Base-by-base conservation (phyloP, 2,113 vertebrate species). In the Pyxicephalus adspersus region DNA sequence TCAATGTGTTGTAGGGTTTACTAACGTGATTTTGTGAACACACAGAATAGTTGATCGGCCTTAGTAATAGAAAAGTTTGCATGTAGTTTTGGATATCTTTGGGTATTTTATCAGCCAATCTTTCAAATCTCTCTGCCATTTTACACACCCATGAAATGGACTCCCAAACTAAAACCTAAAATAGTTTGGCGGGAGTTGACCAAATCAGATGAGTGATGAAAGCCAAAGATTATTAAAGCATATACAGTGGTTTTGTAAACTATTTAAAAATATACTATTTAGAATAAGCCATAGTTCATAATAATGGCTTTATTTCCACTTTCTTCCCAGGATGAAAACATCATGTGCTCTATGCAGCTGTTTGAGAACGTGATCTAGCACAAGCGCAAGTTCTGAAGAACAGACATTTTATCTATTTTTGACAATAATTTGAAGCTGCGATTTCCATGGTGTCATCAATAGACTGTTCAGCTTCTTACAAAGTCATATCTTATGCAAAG, bases 341-440 rank as follows among this genome's bases (percentile, higher is more conserved):
- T 99, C 91, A 99, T 99, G 98, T 90, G 93, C 89, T 99, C 98
- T 85, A 98, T 99, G 98, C 96, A 98, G 90, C 96, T 99, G 88
- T 99, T 99, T 88, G 98, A 99, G 93, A 98, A 98, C 18, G 94
- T 99, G 87, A 98, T 99, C 90, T 99, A 96, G 94, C 90, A 85
- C 90, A 84, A 77, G 76, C 25, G 63, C 58, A 78, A 86, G 68
- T 16, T 84, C 83, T 84, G 84, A 88, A 82, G 89, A 86, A 90
- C 84, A 87, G 60, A 64, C 79, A 80, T 86, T 77, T 31, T 74
- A 87, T 80, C 73, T 78, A 86, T 83, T 87, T 87, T 83, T 81
- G 87, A 88, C 87, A 83, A 82, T 80, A 80, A 89, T 84, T 77
- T 86, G 86, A 88, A 85, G 84, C 76, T 83, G 88, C 88, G 90